Base-by-base conservation (phyloP, 2,888 invertebrate species). In the Allacma fusca region DNA sequence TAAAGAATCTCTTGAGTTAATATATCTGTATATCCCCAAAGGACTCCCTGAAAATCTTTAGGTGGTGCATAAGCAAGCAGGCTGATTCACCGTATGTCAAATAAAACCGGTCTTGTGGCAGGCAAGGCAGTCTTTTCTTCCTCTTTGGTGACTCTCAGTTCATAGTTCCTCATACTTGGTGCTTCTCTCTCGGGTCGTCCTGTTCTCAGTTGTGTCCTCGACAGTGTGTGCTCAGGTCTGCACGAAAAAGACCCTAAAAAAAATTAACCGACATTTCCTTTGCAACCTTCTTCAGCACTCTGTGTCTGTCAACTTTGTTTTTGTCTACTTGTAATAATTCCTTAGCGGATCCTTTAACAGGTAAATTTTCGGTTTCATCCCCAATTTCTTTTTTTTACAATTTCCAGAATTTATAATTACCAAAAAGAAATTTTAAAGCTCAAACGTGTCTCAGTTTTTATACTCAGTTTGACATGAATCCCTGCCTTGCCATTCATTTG, bases 51-150 rank as follows among this genome's bases (percentile, higher is more conserved):
- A 29, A 43, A 34, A 19, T 75, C 29, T 67, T 16, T 65, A 44
- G 44, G 44, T 67, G 43, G 16, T 34, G 57, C 9, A 34, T 34
- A 34, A 34, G 40, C 2, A 29, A 62, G 50, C 5, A 67, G 67
- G 67, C 67, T 67, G 68, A 44, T 75, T 75, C 75, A 68, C 57
- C 64, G 28, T 44, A 65, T 65, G 69, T 59, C 43, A 71, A 71
- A 64, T 50, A 26, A 78, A 78, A 78, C 78, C 78, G 78, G 78
- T 78, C 78, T 78, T 78, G 74, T 69, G 74, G 73, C 69, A 57
- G 69, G 68, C 29, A 44, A 28, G 65, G 50, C 19, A 67, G 24
- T 62, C 23, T 76, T 29, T 28, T 62, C 40, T 50, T 70, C 26
- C 68, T 67, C 29, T 50, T 73, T 29, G 24, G 57, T 57, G 59